These are phyloP conservation scores for Cosmia trapezina DNA, from an alignment of 2,888 invertebrate species.

Conservation along the genomic window DNA sequence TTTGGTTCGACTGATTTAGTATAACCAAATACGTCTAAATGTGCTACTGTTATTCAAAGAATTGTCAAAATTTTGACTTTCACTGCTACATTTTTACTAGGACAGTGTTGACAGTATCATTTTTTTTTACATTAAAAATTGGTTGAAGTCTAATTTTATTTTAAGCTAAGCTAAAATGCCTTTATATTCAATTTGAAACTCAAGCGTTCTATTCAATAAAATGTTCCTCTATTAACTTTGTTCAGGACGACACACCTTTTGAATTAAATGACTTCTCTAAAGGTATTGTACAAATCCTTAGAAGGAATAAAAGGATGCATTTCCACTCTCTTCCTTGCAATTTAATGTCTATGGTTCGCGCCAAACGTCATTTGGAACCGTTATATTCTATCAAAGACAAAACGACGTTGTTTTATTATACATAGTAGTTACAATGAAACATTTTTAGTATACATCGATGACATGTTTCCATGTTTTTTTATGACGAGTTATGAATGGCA, in stretches of 20 bases:
- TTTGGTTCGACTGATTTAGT: not conserved
- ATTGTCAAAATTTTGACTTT: not conserved
- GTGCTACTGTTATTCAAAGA: not conserved
- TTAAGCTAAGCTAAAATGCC: not conserved
- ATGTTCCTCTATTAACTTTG: not conserved
- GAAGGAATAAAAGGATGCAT: constrained; percentile 37
- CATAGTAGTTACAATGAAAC: constrained; percentile 13
- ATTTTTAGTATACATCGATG: constrained; percentile 13
- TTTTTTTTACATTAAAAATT: not conserved
- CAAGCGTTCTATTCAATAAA: constrained; percentile 18
- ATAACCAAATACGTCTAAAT: not conserved
- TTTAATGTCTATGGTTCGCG: constrained; percentile 29
- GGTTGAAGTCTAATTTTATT: not conserved
- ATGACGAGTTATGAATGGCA: constrained; percentile 52
- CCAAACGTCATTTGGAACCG: constrained; percentile 9
- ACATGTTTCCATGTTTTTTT: constrained; percentile 10
- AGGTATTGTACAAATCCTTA: constrained; percentile 19
- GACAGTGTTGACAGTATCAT: not conserved
- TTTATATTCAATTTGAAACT: constrained; percentile 4
- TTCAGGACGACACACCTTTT: constrained; percentile 15
- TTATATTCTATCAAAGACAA: constrained; percentile 20
- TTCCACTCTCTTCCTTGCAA: constrained; percentile 26
- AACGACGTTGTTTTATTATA: constrained; percentile 11
- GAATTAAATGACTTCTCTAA: constrained; percentile 31
- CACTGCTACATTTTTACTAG: not conserved